Percentiles rank a stretch among this genome's conserved stretches.
Conservation (phyloP, 2,113 vertebrate genomes). For the Phyllostomus discolor region DNA sequence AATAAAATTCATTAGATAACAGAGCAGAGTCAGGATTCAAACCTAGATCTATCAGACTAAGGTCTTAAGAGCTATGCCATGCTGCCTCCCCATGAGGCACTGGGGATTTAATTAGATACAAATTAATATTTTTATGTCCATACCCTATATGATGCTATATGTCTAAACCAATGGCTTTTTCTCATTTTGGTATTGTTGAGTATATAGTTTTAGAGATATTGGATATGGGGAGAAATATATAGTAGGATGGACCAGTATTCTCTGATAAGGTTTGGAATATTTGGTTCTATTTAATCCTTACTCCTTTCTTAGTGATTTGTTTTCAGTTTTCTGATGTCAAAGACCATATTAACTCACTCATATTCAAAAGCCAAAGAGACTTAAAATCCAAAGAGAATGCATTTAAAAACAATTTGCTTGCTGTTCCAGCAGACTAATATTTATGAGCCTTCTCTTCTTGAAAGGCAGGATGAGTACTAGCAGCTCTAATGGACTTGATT, state of each 20-base stretch:
- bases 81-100: not conserved
- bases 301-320: not conserved
- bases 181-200: not conserved
- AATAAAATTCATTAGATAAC: not conserved
- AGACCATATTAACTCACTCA: not conserved
- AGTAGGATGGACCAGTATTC: not conserved
- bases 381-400: slow-evolving; percentile 19
- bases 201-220: not conserved
- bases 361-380: slow-evolving; percentile 3
- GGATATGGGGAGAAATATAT: not conserved
- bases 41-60: not conserved
- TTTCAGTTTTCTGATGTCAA: slow-evolving; percentile 41
- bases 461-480: not conserved
- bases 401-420: slow-evolving; percentile 9
- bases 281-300: not conserved
- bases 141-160: not conserved
- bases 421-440: not conserved
- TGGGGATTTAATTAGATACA: not conserved
- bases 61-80: not conserved
- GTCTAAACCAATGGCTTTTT: not conserved
- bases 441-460: not conserved
- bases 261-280: not conserved
- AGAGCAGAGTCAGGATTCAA: not conserved
- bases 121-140: not conserved
- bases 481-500: not conserved